These are phyloP conservation scores for Stenodera caucasica DNA, from an alignment of 2,888 invertebrate species.

Conservation along the genomic window DNA sequence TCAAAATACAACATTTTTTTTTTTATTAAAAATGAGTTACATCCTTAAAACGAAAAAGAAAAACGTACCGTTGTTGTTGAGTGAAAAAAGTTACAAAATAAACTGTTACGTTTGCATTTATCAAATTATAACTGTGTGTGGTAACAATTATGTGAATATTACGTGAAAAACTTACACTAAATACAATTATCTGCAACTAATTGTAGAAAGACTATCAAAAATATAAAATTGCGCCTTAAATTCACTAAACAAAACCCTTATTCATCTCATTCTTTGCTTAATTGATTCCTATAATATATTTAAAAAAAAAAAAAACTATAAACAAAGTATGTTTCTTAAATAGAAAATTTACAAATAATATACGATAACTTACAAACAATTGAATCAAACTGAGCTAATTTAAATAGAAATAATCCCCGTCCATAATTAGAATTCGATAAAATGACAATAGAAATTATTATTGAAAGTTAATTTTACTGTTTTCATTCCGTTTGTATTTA, in stretches of 20 bases:
- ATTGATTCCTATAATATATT: background rate
- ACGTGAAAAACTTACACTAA: background rate
- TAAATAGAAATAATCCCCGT: background rate
- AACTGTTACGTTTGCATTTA: background rate
- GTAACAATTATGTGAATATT: no score
- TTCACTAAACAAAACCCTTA: constrained; percentile 24
- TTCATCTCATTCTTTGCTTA: background rate
- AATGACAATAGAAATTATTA: background rate
- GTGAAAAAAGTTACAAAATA: constrained; percentile 5
- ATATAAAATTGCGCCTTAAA: constrained; percentile 19
- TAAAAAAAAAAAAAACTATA: constrained; percentile 33
- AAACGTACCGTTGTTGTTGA: background rate
- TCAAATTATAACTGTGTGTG: background rate
- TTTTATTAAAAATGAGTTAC: constrained; percentile 25
- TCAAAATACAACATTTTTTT: constrained; percentile 24
- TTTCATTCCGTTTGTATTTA: no score
- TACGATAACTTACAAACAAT: background rate
- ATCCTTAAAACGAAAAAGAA: constrained; percentile 4
- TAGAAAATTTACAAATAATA: constrained; percentile 34
- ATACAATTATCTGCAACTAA: constrained; percentile 1
- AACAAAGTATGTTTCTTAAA: constrained; percentile 31
- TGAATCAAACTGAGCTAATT: background rate
- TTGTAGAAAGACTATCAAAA: constrained; percentile 19
- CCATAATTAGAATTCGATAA: background rate
- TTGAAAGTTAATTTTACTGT: no score